Conservation (phyloP, 2,797 vertebrate genomes). For the Buceros bicornis region DNA sequence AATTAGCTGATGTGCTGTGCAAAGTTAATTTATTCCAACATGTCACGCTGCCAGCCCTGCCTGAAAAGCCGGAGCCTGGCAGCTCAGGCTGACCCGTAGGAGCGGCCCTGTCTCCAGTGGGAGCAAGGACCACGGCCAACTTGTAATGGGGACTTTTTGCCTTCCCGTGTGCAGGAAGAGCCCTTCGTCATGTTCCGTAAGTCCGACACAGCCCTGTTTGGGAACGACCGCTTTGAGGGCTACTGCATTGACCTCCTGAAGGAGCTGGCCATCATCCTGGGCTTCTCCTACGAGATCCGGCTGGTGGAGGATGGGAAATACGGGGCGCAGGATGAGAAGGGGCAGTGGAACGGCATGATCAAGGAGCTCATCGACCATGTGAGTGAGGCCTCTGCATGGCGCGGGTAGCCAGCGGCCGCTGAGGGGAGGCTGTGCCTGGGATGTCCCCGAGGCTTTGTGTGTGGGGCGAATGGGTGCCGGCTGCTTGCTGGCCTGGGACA, state of each 20-base stretch:
- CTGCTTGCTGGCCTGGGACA: not conserved
- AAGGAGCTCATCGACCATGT: constrained; percentile 98
- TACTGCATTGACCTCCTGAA: constrained; percentile 97
- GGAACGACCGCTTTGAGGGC: constrained; percentile 97
- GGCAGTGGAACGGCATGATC: constrained; percentile 99
- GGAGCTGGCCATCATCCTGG: constrained; percentile 93
- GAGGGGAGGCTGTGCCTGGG: accelerated
- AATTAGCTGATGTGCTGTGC: constrained; percentile 55
- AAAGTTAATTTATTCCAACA: constrained; percentile 56
- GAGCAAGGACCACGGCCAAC: not conserved
- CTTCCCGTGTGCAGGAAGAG: constrained; percentile 88
- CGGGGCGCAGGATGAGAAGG: constrained; percentile 96
- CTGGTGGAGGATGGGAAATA: constrained; percentile 95
- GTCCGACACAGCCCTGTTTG: constrained; percentile 93
- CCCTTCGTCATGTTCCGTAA: constrained; percentile 99
- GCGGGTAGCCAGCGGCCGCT: accelerated
- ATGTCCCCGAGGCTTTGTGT: not conserved
- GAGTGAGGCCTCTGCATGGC: constrained; percentile 70
- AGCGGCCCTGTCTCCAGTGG: not conserved
- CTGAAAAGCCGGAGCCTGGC: not conserved
- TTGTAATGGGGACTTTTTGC: not conserved
- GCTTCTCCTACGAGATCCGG: constrained; percentile 95
- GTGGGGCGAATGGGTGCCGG: not conserved
- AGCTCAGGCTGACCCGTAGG: not conserved
- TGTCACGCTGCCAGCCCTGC: constrained; percentile 12